These are phyloP conservation scores for Athripsodes cinereus DNA, from an alignment of 2,888 invertebrate genomes.

Conservation along the genomic window DNA sequence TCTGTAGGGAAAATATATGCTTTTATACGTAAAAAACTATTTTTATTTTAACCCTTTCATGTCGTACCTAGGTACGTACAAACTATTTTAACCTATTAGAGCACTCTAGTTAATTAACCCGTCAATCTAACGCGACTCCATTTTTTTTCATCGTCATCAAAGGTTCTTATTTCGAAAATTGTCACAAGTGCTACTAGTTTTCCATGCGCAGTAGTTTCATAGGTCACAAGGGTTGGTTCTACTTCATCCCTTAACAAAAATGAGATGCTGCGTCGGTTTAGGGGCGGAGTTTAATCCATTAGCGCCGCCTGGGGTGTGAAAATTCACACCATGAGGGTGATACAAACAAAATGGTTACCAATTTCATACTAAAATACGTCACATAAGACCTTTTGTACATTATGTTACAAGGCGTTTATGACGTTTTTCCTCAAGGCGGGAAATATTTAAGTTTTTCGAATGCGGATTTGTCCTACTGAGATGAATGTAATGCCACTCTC, in stretches of 20 bases:
- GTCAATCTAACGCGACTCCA: not conserved
- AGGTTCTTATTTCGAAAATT: not conserved
- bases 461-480: not conserved
- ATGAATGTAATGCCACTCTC: not conserved
- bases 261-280: not conserved
- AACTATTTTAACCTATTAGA: too few species aligned
- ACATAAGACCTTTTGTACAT: conserved; percentile 4
- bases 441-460: not conserved
- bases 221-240: too few species aligned
- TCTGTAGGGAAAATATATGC: too few species aligned
- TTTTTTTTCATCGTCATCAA: not conserved
- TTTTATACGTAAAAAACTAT: too few species aligned
- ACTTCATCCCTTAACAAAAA: too few species aligned
- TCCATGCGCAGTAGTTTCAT: not conserved
- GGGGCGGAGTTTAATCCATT: conserved; percentile 16
- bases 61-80: too few species aligned
- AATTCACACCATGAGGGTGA: conserved; percentile 11
- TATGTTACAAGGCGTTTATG: not conserved
- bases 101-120: not conserved
- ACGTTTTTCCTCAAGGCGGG: not conserved
- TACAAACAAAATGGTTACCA: conserved; percentile 12
- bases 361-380: not conserved
- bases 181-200: not conserved
- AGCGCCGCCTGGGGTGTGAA: conserved; percentile 27
- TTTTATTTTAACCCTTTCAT: too few species aligned